phyloP scores from a whole-genome alignment of 2,797 vertebrate genomes.

The Danio albolineatus region DNA sequence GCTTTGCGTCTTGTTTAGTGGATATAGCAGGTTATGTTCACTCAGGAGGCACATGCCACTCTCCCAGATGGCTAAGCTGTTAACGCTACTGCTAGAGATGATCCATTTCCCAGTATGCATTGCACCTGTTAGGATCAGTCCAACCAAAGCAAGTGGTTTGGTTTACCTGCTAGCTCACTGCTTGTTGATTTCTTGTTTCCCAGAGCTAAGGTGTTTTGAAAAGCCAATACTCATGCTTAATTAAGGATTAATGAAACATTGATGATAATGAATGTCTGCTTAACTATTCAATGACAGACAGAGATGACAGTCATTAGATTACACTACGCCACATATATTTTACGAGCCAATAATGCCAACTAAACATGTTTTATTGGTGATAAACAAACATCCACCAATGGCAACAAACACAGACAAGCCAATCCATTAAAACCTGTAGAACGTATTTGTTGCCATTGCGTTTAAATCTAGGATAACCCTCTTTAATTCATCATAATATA shows the following conservation, averaged over 20 bases:
- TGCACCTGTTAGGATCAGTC: constrained; percentile 44
- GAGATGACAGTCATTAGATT: background rate
- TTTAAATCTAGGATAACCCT: background rate
- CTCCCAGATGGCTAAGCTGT: constrained; percentile 55
- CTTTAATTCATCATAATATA: background rate
- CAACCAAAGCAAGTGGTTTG: constrained; percentile 26
- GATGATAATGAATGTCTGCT: too few species aligned
- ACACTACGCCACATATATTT: background rate
- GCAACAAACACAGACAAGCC: background rate
- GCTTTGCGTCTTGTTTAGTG: constrained; percentile 40
- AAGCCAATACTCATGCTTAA: too few species aligned
- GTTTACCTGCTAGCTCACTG: background rate
- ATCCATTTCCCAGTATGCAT: constrained; percentile 43
- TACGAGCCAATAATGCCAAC: background rate
- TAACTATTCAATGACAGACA: too few species aligned
- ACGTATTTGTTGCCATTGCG: background rate
- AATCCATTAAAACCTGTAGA: background rate
- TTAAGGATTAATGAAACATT: background rate
- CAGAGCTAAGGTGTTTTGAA: background rate
- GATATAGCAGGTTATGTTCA: constrained; percentile 39
- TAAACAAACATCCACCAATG: background rate
- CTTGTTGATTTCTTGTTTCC: background rate
- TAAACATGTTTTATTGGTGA: background rate
- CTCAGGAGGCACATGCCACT: constrained; percentile 20
- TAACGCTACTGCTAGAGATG: constrained; percentile 55